Conservation (phyloP, 2,113 vertebrate species). For the Merops nubicus region DNA sequence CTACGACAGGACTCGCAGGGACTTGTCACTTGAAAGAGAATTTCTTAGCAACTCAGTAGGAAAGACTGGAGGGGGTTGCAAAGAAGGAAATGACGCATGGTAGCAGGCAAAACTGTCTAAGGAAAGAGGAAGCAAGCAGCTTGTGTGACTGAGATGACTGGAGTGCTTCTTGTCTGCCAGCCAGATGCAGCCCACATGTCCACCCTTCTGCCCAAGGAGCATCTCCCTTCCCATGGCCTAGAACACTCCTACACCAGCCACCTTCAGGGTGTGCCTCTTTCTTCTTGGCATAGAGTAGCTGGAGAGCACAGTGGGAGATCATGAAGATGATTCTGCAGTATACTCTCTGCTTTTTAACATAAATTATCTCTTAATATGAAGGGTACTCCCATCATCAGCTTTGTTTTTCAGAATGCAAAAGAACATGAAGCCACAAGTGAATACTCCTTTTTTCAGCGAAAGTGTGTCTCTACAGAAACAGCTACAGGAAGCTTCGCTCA, state of each 20-base stretch:
- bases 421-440: neutral
- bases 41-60: neutral
- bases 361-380: neutral
- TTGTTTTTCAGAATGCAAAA: neutral
- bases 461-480: neutral
- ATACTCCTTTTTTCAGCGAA: neutral
- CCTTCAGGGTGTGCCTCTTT: neutral
- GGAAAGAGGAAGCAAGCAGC: neutral
- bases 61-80: neutral
- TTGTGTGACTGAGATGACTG: neutral
- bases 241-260: neutral
- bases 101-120: neutral
- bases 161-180: neutral
- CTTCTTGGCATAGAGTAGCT: neutral
- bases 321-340: neutral
- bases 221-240: neutral
- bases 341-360: neutral
- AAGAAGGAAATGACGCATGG: neutral
- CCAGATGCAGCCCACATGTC: neutral
- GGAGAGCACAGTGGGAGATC: neutral
- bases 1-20: neutral
- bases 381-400: neutral
- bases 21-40: constrained; percentile 10
- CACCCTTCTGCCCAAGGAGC: neutral
- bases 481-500: neutral